Evolutionary conservation across 1,140 invertebrate genomes (phyloP).

Genomic region (Drosophila eugracilis): DNA sequence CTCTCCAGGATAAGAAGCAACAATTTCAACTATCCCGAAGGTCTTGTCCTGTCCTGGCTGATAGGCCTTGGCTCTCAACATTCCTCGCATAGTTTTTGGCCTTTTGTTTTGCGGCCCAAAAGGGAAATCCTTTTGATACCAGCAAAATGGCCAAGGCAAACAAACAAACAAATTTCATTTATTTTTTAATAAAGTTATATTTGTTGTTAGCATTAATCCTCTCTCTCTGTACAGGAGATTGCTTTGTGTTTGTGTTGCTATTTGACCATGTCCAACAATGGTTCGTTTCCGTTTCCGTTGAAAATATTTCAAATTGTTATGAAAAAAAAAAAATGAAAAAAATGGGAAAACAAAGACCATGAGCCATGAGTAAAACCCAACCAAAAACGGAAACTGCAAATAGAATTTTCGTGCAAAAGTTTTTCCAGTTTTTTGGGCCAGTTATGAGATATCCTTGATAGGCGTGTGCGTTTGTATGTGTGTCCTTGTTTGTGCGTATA

Average conservation of each 20-base stretch:
- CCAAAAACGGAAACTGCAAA: constrained; percentile 75
- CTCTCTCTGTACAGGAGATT: constrained; percentile 1
- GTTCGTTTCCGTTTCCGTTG: background rate
- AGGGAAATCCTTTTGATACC: constrained; percentile 52
- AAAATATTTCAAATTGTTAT: constrained; percentile 69
- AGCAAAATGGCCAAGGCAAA: constrained; percentile 31
- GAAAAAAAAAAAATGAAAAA: constrained; percentile 33
- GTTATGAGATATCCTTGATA: constrained; percentile 62
- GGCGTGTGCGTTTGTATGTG: constrained; percentile 5
- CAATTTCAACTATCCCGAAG: constrained; percentile 66
- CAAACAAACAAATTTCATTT: constrained; percentile 75
- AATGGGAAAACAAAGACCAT: constrained; percentile 3
- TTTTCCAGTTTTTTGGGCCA: constrained; percentile 45
- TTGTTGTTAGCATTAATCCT: constrained; percentile 78
- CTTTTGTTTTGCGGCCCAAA: constrained; percentile 64
- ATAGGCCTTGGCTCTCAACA: constrained; percentile 41
- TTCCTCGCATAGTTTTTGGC: constrained; percentile 74
- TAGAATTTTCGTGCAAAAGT: constrained; percentile 69
- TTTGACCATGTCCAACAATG: too few relatives aligned
- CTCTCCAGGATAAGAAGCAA: constrained; percentile 29
- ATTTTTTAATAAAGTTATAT: constrained; percentile 84
- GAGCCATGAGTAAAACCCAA: constrained; percentile 4
- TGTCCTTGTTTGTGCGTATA: constrained; percentile 30
- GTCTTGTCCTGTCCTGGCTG: constrained; percentile 12
- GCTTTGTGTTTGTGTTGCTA: constrained; percentile 6